Percentiles rank a stretch among this genome's conserved stretches.
phyloP scores from a whole-genome alignment of 1,140 invertebrate genomes.

The Andrena cerasifolii region DNA sequence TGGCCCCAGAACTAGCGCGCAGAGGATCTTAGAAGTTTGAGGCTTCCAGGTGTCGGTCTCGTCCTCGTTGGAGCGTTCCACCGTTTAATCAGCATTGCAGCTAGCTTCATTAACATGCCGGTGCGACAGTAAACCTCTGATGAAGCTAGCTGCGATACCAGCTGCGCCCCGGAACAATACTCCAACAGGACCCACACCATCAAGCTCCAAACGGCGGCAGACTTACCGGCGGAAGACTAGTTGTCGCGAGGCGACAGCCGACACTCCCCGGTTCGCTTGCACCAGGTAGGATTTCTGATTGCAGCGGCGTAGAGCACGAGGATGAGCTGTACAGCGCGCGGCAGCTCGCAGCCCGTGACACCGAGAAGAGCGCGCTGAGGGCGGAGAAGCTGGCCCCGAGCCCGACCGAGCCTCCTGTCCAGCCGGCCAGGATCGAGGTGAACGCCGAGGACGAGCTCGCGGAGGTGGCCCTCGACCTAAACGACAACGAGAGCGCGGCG shows the following conservation, averaged over 20 bases:
- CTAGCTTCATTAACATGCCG: too few relatives aligned
- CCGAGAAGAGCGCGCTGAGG: slow-evolving; percentile 39
- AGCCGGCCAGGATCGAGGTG: slow-evolving; percentile 14
- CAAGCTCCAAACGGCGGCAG: too few relatives aligned
- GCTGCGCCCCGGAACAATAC: too few relatives aligned
- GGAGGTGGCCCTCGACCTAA: not conserved
- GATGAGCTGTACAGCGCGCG: slow-evolving; percentile 92
- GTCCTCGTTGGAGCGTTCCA: too few relatives aligned
- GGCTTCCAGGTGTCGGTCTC: too few relatives aligned
- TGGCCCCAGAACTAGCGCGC: too few relatives aligned
- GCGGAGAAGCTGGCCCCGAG: slow-evolving; percentile 36
- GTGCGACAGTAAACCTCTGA: too few relatives aligned
- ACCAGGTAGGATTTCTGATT: slow-evolving; percentile 78
- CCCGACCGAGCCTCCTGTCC: slow-evolving; percentile 15
- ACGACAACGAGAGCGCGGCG: not conserved
- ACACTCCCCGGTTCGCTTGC: not conserved
- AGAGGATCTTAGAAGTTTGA: too few relatives aligned
- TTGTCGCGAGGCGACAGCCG: not conserved
- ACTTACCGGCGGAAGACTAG: too few relatives aligned
- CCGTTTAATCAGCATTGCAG: too few relatives aligned
- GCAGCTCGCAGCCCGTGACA: slow-evolving; percentile 83
- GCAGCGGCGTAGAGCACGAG: slow-evolving; percentile 93
- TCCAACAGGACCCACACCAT: too few relatives aligned
- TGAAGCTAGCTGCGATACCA: too few relatives aligned
- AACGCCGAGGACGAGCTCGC: not conserved